Percentiles rank a stretch among this genome's conserved stretches.
Conservation (phyloP, 2,888 invertebrate genomes). For the Chelonus formosanus region DNA sequence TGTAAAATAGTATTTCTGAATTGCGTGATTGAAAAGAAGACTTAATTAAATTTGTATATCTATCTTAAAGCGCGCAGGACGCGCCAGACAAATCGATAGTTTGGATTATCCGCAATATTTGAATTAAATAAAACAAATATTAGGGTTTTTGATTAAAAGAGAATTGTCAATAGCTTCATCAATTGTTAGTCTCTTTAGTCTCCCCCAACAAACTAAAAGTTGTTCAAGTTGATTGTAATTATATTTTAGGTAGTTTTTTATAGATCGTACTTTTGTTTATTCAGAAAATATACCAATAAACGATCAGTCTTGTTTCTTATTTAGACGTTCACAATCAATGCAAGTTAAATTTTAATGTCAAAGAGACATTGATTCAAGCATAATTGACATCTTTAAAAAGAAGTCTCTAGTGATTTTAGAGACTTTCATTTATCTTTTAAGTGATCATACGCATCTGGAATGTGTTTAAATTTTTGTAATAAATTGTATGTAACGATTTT, state of each 20-base stretch:
- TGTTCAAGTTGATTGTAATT: too few relatives aligned
- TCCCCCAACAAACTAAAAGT: too few relatives aligned
- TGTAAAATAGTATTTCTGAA: background rate
- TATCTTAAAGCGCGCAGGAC: slow-evolving; percentile 40
- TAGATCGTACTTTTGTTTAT: too few relatives aligned
- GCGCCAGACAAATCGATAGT: slow-evolving; percentile 31
- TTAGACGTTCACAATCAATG: too few relatives aligned
- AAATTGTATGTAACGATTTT: slow-evolving; percentile 35
- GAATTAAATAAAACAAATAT: background rate
- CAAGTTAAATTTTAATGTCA: too few relatives aligned
- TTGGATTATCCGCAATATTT: background rate
- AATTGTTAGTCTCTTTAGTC: too few relatives aligned
- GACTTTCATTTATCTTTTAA: slow-evolving; percentile 26
- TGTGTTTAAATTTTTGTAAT: slow-evolving; percentile 42
- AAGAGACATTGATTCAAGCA: background rate
- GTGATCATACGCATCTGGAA: slow-evolving; percentile 43
- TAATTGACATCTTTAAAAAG: background rate
- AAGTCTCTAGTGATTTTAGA: background rate
- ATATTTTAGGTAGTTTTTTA: too few relatives aligned
- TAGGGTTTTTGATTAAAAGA: too few relatives aligned
- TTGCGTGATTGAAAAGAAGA: slow-evolving; percentile 9
- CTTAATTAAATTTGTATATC: slow-evolving; percentile 8
- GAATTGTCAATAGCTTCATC: too few relatives aligned
- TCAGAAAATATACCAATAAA: too few relatives aligned
- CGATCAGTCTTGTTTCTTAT: too few relatives aligned